Base-by-base conservation (phyloP, 2,113 vertebrate genomes). In the Thunnus maccoyii region DNA sequence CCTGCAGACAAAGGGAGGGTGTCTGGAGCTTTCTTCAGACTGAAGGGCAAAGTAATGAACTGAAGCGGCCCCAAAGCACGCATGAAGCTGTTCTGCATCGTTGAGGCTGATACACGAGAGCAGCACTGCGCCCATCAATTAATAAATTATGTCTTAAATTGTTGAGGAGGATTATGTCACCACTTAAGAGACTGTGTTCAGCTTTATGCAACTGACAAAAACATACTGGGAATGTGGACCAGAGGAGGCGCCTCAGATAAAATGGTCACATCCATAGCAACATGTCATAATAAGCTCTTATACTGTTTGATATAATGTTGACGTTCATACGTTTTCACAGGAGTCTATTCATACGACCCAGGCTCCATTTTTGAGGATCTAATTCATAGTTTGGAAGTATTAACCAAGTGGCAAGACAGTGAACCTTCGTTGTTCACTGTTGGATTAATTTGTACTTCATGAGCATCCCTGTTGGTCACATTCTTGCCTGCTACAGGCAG, bases 1-100 rank as follows among this genome's bases (percentile, higher is more conserved):
- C 25, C 83, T 74, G 72, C 80, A 60, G 78, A 71, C 72, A 60
- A 44, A 56, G 22, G 12, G 68, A 85, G 56, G 2, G 27, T 48
- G 70, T 55, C 66, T 64, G 51, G 60, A 36, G 46, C 51, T 72
- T 86, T 47, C 56, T 66, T 80, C 74, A 71, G n/a, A 72, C 68
- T 72, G 71, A 87, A 73, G 76, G 58, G 65, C 10, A 20, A 72
- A 22, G 71, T 6, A 0, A n/a, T 52, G 65, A 50, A 67, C 63
- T 32, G 55, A 54, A 57, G 18, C 54, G 30, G 66, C 32, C 32
- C 36, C 30, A 66, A 32, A 71, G 61, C 51, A 62, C 25, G 13
- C 14, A 62, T 50, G 36, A 76, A 69, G 52, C 66, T 61, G 56
- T 16, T 65, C 61, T 67, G 61, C 51, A 50, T 27, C 48, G 48